These are phyloP conservation scores for Symphodus melops DNA, from an alignment of 2,113 vertebrate species.

Conservation along the genomic window DNA sequence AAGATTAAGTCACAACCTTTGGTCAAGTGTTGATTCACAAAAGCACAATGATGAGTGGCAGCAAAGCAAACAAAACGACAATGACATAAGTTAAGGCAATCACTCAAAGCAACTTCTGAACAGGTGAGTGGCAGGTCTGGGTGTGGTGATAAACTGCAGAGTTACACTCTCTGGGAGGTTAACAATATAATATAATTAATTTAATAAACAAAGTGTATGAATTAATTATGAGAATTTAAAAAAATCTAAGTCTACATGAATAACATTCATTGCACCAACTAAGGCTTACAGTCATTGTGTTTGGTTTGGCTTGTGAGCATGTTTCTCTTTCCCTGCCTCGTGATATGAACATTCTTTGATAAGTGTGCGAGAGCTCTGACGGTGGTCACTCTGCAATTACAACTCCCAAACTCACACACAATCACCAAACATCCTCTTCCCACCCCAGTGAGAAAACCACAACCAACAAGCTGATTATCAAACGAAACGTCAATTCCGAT, in stretches of 20 bases:
- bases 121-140: background rate
- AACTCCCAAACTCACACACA: constrained; percentile 31
- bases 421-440: constrained; percentile 49
- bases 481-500: background rate
- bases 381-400: constrained; percentile 40
- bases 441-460: constrained; percentile 2
- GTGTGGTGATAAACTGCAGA: background rate
- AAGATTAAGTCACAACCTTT: constrained; percentile 44
- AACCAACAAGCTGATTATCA: background rate
- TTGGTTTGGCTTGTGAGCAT: constrained; percentile 45
- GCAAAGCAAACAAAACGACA: constrained; percentile 34
- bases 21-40: constrained; percentile 19
- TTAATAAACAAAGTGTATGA: background rate
- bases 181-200: background rate
- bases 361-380: constrained; percentile 6
- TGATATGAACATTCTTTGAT: constrained; percentile 53
- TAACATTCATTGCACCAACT: background rate
- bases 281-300: constrained; percentile 23
- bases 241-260: no score
- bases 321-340: constrained; percentile 40
- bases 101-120: background rate
- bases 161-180: background rate
- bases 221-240: no score
- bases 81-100: background rate
- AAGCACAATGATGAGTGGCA: constrained; percentile 9